Percentiles rank a stretch among this genome's conserved stretches.
These are phyloP conservation scores for Alethe diademata DNA, from an alignment of 2,113 vertebrate species.

Conservation along the genomic window DNA sequence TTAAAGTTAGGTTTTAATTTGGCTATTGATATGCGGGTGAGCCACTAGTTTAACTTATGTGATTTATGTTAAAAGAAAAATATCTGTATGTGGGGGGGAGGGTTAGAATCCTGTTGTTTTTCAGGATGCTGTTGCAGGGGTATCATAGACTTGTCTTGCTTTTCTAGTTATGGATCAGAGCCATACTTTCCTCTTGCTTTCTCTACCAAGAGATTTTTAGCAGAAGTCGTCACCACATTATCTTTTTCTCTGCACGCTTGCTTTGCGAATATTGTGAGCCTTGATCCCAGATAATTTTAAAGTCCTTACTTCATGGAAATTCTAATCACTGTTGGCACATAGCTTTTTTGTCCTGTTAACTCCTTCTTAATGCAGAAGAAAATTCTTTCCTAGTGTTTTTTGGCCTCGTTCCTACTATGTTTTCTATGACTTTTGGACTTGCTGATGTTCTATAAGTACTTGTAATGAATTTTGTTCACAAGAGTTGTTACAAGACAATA, in stretches of 20 bases:
- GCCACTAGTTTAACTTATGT: background rate
- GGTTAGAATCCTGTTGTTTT: background rate
- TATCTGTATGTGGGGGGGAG: background rate
- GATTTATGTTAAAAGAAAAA: background rate
- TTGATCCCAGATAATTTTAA: background rate
- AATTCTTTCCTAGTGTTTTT: background rate
- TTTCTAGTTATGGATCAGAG: background rate
- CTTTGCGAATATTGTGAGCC: background rate
- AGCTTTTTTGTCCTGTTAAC: background rate
- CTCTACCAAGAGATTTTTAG: background rate
- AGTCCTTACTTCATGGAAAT: background rate
- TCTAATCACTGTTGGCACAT: background rate
- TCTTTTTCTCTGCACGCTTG: background rate
- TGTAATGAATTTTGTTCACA: background rate
- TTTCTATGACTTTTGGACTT: background rate
- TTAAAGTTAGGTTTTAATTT: background rate
- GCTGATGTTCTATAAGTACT: background rate
- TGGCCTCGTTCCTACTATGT: background rate
- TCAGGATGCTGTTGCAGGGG: background rate
- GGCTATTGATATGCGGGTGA: accelerated
- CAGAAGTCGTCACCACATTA: background rate
- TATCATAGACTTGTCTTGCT: background rate
- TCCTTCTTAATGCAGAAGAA: background rate
- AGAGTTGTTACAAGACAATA: background rate
- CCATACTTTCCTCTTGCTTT: background rate